Evolutionary conservation across 2,888 invertebrate genomes (phyloP).

Genomic region (Lasioglossum marginatum): DNA sequence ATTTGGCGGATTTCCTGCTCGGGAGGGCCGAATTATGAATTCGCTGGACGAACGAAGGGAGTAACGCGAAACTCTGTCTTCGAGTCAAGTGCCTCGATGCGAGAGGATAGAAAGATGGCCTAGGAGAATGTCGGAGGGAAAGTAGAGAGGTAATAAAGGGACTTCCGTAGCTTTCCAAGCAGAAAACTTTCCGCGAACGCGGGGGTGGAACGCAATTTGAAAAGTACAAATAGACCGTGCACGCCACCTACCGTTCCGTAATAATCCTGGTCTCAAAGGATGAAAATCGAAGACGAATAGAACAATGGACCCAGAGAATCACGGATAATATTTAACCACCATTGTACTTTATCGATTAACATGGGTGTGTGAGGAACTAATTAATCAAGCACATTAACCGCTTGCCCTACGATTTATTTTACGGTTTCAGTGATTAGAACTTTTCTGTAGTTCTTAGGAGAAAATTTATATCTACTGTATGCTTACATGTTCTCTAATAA

Average conservation of each 20-base stretch:
- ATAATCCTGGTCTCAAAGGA: slow-evolving; percentile 5
- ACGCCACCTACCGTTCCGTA: neutral
- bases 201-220: slow-evolving; percentile 39
- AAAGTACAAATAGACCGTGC: slow-evolving; percentile 49
- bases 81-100: slow-evolving; percentile 52
- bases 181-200: slow-evolving; percentile 58
- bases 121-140: slow-evolving; percentile 34
- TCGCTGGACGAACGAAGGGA: slow-evolving; percentile 34
- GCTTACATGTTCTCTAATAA: no score
- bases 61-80: slow-evolving; percentile 60
- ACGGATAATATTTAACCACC: neutral
- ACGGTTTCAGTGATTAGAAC: no score
- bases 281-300: neutral
- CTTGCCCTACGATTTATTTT: no score
- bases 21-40: slow-evolving; percentile 33
- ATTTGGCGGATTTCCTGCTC: slow-evolving; percentile 26
- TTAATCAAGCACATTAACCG: no score
- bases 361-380: neutral
- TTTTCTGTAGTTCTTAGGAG: no score
- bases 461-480: no score
- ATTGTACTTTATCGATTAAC: neutral
- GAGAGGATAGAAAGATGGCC: slow-evolving; percentile 53
- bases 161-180: slow-evolving; percentile 64
- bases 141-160: slow-evolving; percentile 64
- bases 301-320: neutral